Percentiles rank a stretch among this genome's conserved stretches.
Conservation (phyloP, 2,888 invertebrate species). For the Nymphalis c-album region DNA sequence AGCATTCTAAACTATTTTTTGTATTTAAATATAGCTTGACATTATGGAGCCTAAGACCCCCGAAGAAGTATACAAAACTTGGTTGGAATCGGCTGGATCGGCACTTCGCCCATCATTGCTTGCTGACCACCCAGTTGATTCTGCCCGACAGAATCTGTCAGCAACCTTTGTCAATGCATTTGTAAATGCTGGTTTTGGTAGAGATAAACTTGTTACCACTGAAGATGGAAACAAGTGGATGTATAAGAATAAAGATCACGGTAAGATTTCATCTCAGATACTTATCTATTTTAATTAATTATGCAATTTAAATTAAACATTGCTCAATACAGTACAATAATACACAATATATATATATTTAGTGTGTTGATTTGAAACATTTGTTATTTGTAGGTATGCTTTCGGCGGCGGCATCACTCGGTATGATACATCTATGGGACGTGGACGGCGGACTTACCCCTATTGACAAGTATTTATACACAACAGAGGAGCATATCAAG, state of each 20-base stretch:
- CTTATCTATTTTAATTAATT: background rate
- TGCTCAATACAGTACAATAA: background rate
- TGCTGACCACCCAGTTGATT: conserved; percentile 91
- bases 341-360: background rate
- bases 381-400: conserved; percentile 86
- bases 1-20: background rate
- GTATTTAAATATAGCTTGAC: conserved; percentile 84
- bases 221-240: conserved; percentile 93
- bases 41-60: conserved; percentile 99
- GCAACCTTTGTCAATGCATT: conserved; percentile 99
- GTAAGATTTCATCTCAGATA: conserved; percentile 46
- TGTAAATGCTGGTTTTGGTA: conserved; percentile 98
- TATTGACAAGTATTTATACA: conserved; percentile 98
- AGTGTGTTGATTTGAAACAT: background rate
- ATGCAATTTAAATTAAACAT: too few relatives aligned
- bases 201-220: conserved; percentile 95
- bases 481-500: conserved; percentile 97
- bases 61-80: conserved; percentile 99
- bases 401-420: conserved; percentile 97
- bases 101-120: conserved; percentile 86
- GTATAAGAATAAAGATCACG: conserved; percentile 98
- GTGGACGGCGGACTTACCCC: conserved; percentile 98
- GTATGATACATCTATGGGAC: conserved; percentile 98
- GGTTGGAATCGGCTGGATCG: conserved; percentile 91
- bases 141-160: conserved; percentile 97